Evolutionary conservation across 1,140 invertebrate species (phyloP).

Genomic region (Pachyrhynchus sulphureomaculatus): DNA sequence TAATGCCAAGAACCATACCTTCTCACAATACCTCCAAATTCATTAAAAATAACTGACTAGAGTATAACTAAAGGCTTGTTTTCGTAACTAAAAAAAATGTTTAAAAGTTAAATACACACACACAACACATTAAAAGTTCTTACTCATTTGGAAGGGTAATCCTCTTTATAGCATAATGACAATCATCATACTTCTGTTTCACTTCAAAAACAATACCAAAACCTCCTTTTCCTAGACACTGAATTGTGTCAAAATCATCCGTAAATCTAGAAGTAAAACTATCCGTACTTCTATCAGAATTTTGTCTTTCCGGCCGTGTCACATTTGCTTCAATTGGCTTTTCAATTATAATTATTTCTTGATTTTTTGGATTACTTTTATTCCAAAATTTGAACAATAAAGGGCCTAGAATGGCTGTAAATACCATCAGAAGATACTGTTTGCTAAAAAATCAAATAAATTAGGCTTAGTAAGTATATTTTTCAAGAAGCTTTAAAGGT

Average conservation of each 20-base stretch:
- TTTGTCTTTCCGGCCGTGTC: conserved; percentile 1
- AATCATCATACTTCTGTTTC: conserved; percentile 92
- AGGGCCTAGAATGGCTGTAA: conserved; percentile 6
- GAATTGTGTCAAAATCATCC: conserved; percentile 82
- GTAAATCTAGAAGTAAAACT: conserved; percentile 72
- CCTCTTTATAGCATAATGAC: conserved; percentile 93
- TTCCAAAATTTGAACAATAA: conserved; percentile 20
- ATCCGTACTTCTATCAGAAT: conserved; percentile 14
- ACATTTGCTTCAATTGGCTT: conserved; percentile 24
- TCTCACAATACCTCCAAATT: too few relatives aligned
- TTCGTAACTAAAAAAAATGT: neutral
- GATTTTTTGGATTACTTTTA: conserved; percentile 4
- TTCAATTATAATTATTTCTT: conserved; percentile 24
- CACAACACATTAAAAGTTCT: conserved; percentile 26
- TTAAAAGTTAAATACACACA: neutral
- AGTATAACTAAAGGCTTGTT: too few relatives aligned
- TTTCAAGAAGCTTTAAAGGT: too few relatives aligned
- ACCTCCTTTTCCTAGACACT: conserved; percentile 88
- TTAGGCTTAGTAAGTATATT: neutral
- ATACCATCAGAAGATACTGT: conserved; percentile 45
- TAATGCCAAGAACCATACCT: too few relatives aligned
- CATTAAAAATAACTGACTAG: too few relatives aligned
- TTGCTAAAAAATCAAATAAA: conserved; percentile 59
- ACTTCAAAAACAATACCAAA: conserved; percentile 97
- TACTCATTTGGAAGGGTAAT: conserved; percentile 85